Base-by-base conservation (phyloP, 2,888 invertebrate species). In the Thalpophila matura region DNA sequence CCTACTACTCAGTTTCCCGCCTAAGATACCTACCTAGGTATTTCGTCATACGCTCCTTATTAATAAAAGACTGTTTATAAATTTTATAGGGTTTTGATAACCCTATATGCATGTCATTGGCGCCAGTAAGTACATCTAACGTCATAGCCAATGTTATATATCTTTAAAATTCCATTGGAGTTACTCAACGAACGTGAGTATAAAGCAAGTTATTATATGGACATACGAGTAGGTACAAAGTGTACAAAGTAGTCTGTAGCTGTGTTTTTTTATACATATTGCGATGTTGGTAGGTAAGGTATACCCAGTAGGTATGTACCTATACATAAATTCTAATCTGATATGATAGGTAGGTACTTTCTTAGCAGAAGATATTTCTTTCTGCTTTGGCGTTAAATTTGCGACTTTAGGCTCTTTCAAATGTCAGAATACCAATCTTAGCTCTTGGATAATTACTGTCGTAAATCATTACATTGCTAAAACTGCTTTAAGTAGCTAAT, bases 181-280 rank as follows among this genome's bases (percentile, higher is more conserved):
- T 88, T 86, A 88, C 83, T 88, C 88, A 86, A 80, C 66, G 75
- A 66, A 73, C 79, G 81, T 80, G 79, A 80, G 81, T 81, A 84
- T 84, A 84, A 81, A 79, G 85, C 84, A 84, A 86, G 84, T 81
- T 81, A 77, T 79, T 80, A 70, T 80, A 70, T 69, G 65, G 73
- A 72, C 74, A 71, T 61, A 70, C 67, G 70, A n/a, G n/a, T n/a
- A n/a, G n/a, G n/a, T 2, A 61, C 18, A 62, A 54, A 62, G 74
- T 49, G 58, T 24, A 66, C 51, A 71, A 40, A 46, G 56, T 53
- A 56, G 45, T 66, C 62, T n/a, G n/a, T n/a, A 73, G 46, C 61
- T 66, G 61, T 62, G 43, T 73, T 58, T 74, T 60, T 67, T 74
- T 62, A 50, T 42, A 20, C 18, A 45, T 57, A 65, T 65, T 65